Evolutionary conservation across 2,113 vertebrate species (phyloP).

Genomic region (Sialia sialis): DNA sequence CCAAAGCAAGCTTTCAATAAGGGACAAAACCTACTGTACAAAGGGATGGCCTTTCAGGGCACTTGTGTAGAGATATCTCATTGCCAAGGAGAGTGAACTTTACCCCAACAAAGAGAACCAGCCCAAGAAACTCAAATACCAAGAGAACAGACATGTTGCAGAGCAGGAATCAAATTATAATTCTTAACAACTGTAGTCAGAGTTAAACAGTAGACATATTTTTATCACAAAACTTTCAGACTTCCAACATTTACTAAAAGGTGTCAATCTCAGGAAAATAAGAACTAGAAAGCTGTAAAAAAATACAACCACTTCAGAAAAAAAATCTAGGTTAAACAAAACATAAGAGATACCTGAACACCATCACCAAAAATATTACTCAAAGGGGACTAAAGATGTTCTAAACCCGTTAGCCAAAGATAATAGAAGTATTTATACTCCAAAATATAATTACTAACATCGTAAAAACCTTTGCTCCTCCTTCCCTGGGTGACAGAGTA

Average conservation of each 20-base stretch:
- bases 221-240: neutral
- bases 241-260: neutral
- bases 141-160: neutral
- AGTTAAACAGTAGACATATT: neutral
- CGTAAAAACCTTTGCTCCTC: neutral
- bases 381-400: neutral
- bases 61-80: neutral
- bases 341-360: neutral
- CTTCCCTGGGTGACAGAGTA: neutral
- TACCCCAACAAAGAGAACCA: neutral
- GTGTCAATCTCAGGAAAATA: neutral
- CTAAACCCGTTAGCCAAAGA: neutral
- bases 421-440: neutral
- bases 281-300: neutral
- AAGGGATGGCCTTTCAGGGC: neutral
- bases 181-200: neutral
- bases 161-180: neutral
- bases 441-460: neutral
- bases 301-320: neutral
- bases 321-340: neutral
- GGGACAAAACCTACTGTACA: neutral
- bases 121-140: neutral
- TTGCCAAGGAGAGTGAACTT: neutral
- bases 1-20: neutral
- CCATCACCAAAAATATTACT: neutral